Evolutionary conservation across 2,113 vertebrate genomes (phyloP).

Genomic region (Paradoxurus hermaphroditus): DNA sequence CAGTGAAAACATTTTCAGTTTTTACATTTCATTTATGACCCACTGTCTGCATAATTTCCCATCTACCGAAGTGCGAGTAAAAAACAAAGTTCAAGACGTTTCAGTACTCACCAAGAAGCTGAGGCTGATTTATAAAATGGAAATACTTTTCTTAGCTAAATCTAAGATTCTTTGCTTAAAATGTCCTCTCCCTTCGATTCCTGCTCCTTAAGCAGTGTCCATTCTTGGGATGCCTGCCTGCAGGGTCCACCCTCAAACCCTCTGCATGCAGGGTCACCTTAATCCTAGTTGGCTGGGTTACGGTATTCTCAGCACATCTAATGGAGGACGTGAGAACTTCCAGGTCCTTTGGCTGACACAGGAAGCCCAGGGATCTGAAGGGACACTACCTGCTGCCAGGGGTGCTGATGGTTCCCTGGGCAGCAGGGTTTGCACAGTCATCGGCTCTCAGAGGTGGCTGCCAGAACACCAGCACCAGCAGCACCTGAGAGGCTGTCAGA

Average conservation of each 20-base stretch:
- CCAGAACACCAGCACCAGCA: background rate
- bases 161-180: background rate
- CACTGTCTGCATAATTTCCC: background rate
- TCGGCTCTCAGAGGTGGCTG: rapidly evolving
- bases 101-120: background rate
- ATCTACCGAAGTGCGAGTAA: background rate
- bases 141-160: background rate
- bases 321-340: too few species aligned
- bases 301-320: background rate
- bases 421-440: background rate
- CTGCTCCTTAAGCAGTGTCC: too few species aligned
- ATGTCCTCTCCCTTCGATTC: background rate
- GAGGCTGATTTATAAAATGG: background rate
- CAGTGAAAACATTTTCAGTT: background rate
- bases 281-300: background rate
- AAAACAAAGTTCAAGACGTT: background rate
- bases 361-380: background rate
- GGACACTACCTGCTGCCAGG: background rate
- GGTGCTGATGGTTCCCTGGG: too few species aligned
- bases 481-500: background rate
- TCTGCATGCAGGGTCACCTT: background rate
- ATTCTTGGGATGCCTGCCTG: background rate
- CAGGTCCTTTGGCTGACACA: background rate
- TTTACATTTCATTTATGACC: background rate
- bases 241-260: background rate